These are phyloP conservation scores for Dromococcyx pavoninus DNA, from an alignment of 2,797 vertebrate genomes.

Conservation along the genomic window DNA sequence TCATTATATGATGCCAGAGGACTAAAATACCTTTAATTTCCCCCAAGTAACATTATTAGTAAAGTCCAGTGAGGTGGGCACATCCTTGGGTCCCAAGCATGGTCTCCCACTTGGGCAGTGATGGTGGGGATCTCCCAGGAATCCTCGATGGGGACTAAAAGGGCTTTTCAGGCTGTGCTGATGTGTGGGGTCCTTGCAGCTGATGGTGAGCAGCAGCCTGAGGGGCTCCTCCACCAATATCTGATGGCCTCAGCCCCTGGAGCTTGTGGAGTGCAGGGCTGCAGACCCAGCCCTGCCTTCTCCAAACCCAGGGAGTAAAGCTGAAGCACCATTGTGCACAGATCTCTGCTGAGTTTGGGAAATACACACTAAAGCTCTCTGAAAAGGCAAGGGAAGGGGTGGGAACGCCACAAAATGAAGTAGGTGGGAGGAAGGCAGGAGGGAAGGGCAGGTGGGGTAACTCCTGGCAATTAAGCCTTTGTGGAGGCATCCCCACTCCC, in stretches of 20 bases:
- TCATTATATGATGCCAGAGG: rapidly evolving
- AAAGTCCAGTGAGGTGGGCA: not conserved
- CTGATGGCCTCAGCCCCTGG: not conserved
- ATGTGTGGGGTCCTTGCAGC: rapidly evolving
- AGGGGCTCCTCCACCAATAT: not conserved
- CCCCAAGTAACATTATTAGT: not conserved
- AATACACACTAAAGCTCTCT: rapidly evolving
- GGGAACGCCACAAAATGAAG: not conserved
- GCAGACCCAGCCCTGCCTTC: not conserved
- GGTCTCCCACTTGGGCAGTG: not conserved
- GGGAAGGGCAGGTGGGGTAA: not conserved
- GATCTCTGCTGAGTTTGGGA: not conserved
- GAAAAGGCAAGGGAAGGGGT: not conserved
- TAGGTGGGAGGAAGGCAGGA: not conserved
- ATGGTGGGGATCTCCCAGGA: not conserved
- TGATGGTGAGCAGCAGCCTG: not conserved
- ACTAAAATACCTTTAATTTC: not conserved
- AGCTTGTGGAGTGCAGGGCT: not conserved
- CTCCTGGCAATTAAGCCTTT: not conserved
- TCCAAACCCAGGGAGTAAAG: not conserved
- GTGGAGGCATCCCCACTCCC: not conserved
- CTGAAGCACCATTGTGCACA: too few species aligned
- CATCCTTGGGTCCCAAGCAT: not conserved
- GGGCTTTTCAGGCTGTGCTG: not conserved
- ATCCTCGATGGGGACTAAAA: not conserved